Evolutionary conservation across 2,888 invertebrate species (phyloP).

Genomic region (Deilephila elpenor): DNA sequence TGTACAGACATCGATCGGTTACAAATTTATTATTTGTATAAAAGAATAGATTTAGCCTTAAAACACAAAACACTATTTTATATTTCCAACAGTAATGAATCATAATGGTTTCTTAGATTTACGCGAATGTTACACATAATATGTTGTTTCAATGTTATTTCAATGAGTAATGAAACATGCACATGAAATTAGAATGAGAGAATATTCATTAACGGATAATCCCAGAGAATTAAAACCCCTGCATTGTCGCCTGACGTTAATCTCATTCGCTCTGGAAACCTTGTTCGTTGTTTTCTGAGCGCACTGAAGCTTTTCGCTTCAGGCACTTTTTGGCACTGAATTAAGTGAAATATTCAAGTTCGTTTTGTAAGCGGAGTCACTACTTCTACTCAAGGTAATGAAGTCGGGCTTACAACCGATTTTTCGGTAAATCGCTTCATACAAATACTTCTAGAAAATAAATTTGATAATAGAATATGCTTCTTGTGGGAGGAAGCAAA

Average conservation of each 20-base stretch:
- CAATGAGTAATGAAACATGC: no score
- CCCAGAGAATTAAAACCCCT: neutral
- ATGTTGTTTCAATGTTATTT: no score
- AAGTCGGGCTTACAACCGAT: neutral
- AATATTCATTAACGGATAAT: no score
- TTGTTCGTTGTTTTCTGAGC: neutral
- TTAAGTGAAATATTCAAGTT: neutral
- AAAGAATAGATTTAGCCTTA: no score
- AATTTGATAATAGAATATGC: neutral
- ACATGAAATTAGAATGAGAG: no score
- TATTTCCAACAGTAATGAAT: no score
- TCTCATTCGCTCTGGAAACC: neutral
- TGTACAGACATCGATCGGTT: no score
- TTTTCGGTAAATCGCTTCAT: neutral
- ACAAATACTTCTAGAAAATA: neutral
- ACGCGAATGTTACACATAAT: no score
- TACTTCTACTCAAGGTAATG: neutral
- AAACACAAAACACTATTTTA: no score
- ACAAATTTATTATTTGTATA: no score
- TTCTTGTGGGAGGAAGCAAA: neutral
- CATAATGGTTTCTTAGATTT: no score
- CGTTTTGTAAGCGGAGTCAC: neutral
- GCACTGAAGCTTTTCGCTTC: neutral
- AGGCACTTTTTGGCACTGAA: neutral
- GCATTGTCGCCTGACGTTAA: no score